Conservation (phyloP, 2,113 vertebrate genomes). For the Mustela lutreola region DNA sequence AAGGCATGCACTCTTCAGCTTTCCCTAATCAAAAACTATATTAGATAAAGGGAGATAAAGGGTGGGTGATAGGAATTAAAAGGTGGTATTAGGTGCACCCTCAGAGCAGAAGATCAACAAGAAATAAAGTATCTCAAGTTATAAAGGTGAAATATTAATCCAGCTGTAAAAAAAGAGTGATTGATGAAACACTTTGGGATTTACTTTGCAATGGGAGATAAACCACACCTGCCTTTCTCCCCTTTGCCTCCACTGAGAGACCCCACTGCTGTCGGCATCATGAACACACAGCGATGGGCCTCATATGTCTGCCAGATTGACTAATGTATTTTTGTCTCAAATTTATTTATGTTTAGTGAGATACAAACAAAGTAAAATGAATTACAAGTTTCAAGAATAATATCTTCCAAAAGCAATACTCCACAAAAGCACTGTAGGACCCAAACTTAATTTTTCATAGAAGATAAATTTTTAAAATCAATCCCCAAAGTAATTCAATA, state of each 20-base stretch:
- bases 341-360: slow-evolving; percentile 88
- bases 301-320: slow-evolving; percentile 85
- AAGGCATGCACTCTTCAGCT: neutral
- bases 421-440: slow-evolving; percentile 80
- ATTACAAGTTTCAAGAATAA: slow-evolving; percentile 88
- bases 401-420: slow-evolving; percentile 88
- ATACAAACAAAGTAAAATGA: slow-evolving; percentile 89
- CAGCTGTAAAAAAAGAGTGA: slow-evolving; percentile 41
- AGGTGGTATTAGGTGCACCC: neutral
- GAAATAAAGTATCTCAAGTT: slow-evolving; percentile 64
- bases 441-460: slow-evolving; percentile 86
- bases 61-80: neutral
- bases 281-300: slow-evolving; percentile 71
- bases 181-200: slow-evolving; percentile 8
- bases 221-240: neutral
- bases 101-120: slow-evolving; percentile 17
- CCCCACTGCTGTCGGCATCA: slow-evolving; percentile 76
- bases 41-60: slow-evolving; percentile 43
- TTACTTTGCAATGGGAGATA: neutral
- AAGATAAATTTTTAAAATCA: slow-evolving; percentile 88
- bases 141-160: slow-evolving; percentile 57
- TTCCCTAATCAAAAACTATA: slow-evolving; percentile 12
- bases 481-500: slow-evolving; percentile 84
- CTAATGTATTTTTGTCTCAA: slow-evolving; percentile 87
- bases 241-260: slow-evolving; percentile 61